Evolutionary conservation across 2,113 vertebrate genomes (phyloP).

Genomic region (Axis porcinus): DNA sequence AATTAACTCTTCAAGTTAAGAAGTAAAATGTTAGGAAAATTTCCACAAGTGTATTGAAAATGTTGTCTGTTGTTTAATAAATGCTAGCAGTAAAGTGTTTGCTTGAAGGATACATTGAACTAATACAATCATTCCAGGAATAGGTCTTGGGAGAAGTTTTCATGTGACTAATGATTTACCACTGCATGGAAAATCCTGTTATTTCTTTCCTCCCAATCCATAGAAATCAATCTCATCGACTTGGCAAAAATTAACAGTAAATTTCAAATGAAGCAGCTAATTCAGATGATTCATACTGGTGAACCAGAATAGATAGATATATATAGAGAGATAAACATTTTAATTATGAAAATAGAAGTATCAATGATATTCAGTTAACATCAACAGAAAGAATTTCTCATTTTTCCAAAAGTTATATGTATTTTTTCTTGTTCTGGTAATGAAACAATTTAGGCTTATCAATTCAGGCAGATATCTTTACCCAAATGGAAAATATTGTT

Average conservation of each 20-base stretch:
- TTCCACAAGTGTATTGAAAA: background rate
- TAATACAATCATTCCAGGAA: background rate
- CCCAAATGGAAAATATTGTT: background rate
- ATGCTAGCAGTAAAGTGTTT: background rate
- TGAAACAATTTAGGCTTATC: background rate
- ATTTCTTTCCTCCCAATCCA: background rate
- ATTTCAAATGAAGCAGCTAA: background rate
- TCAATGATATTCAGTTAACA: background rate
- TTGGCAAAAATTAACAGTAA: background rate
- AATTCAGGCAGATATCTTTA: background rate
- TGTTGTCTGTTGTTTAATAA: background rate
- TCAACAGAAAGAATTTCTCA: background rate
- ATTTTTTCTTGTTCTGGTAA: background rate
- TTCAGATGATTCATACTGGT: background rate
- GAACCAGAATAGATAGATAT: background rate
- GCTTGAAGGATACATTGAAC: background rate
- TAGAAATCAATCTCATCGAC: background rate
- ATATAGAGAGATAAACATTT: background rate
- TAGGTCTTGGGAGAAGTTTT: background rate
- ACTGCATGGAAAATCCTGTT: background rate
- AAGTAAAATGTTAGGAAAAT: background rate
- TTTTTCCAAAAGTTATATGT: background rate
- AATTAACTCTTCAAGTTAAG: background rate
- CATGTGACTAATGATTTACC: background rate
- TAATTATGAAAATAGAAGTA: background rate